Percentiles rank a stretch among this genome's conserved stretches.
phyloP scores from a whole-genome alignment of 2,888 invertebrate species.

The Nysson spinosus region DNA sequence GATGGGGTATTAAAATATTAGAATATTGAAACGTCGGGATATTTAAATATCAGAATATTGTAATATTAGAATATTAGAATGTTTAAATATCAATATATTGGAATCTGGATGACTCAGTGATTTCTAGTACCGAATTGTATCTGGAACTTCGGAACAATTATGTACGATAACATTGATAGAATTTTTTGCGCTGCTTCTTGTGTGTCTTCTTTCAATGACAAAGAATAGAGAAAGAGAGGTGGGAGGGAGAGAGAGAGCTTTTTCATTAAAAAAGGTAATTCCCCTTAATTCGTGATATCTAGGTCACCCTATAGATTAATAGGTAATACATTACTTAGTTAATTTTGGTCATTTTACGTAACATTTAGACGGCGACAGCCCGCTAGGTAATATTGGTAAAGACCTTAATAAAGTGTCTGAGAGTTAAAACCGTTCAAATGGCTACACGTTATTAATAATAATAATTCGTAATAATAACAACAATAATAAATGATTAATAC shows the following conservation, averaged over 20 bases:
- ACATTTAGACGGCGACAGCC: slow-evolving; percentile 68
- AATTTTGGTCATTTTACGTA: slow-evolving; percentile 75
- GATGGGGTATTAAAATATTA: too few species aligned
- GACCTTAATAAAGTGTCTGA: slow-evolving; percentile 52
- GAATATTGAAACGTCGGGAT: too few species aligned
- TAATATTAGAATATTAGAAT: too few species aligned
- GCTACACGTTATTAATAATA: slow-evolving; percentile 43
- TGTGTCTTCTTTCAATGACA: slow-evolving; percentile 29
- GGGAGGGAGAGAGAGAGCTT: slow-evolving; percentile 26
- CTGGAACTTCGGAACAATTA: too few species aligned
- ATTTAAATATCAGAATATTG: too few species aligned
- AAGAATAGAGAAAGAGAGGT: slow-evolving; percentile 20
- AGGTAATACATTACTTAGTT: slow-evolving; percentile 60
- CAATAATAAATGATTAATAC: slow-evolving; percentile 53
- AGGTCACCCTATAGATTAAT: slow-evolving; percentile 60
- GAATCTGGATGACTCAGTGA: too few species aligned
- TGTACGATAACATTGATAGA: neutral
- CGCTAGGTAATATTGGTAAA: slow-evolving; percentile 57
- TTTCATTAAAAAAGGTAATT: slow-evolving; percentile 39
- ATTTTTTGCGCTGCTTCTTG: slow-evolving; percentile 21
- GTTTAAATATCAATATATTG: too few species aligned
- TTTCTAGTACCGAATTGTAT: neutral
- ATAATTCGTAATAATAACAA: slow-evolving; percentile 54
- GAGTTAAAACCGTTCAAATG: slow-evolving; percentile 58
- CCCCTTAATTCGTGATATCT: slow-evolving; percentile 53